Evolutionary conservation across 2,797 vertebrate genomes (phyloP).

Genomic region (Microchirus variegatus): DNA sequence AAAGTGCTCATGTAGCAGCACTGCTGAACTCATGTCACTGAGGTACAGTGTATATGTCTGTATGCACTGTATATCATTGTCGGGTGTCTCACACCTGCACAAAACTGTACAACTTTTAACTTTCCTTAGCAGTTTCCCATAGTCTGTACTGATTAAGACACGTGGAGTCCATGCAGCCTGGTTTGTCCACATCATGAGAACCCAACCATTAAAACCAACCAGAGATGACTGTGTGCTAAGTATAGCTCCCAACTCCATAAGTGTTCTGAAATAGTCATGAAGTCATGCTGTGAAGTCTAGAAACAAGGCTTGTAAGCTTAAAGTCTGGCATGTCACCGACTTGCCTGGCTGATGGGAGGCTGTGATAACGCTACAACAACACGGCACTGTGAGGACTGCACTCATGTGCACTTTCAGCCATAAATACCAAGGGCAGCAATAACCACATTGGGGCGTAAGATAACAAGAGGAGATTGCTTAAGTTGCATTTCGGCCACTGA

Average conservation of each 20-base stretch:
- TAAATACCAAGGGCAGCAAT: constrained; percentile 11
- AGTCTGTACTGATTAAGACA: constrained; percentile 13
- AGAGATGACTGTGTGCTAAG: constrained; percentile 28
- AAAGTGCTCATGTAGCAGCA: no score
- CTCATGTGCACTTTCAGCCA: constrained; percentile 23
- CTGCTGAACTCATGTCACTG: no score
- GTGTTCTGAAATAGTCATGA: constrained; percentile 32
- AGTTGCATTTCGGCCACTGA: constrained; percentile 10
- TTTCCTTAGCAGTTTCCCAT: no score
- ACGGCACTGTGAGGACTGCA: constrained; percentile 2
- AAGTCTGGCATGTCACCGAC: background rate
- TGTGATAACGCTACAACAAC: constrained; percentile 29
- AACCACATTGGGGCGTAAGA: constrained; percentile 1
- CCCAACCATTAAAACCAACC: constrained; percentile 24
- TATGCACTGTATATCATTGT: no score
- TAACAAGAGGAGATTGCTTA: background rate
- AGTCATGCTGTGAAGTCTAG: constrained; percentile 27
- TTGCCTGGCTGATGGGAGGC: constrained; percentile 19
- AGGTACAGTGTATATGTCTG: no score
- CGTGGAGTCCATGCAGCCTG: background rate
- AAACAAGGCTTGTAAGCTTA: constrained; percentile 17
- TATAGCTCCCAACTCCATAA: constrained; percentile 45
- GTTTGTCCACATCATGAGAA: constrained; percentile 2
- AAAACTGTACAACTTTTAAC: no score
- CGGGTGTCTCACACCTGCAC: no score